A percentile compares a stretch with the other conserved stretches of the same genome.
Evolutionary conservation across 2,888 invertebrate genomes (phyloP).

Genomic region (Macrophya alboannulata): DNA sequence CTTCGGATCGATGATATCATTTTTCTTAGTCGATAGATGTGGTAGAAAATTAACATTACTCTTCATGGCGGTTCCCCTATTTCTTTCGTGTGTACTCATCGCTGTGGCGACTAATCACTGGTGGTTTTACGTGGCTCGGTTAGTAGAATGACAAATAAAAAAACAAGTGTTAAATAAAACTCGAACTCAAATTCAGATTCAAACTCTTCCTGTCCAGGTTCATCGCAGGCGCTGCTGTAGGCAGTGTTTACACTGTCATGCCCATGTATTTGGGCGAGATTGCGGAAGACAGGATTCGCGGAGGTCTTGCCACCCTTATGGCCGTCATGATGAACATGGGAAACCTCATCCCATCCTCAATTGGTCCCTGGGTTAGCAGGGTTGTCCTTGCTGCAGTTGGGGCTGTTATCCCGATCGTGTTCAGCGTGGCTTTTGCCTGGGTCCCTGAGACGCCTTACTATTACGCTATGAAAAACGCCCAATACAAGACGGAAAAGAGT

Average conservation of each 20-base stretch:
- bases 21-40: conserved; percentile 59
- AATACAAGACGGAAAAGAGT: conserved; percentile 50
- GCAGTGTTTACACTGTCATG: conserved; percentile 54
- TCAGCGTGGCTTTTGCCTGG: conserved; percentile 59
- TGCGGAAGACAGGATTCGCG: conserved; percentile 63
- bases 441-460: conserved; percentile 64
- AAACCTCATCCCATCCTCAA: conserved; percentile 48
- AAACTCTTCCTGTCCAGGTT: conserved; percentile 51
- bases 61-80: conserved; percentile 46
- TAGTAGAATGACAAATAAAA: neutral
- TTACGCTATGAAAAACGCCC: conserved; percentile 53
- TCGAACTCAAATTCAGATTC: neutral
- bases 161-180: neutral
- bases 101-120: conserved; percentile 59
- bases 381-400: conserved; percentile 53
- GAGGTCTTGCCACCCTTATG: conserved; percentile 57
- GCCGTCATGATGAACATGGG: conserved; percentile 53
- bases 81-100: conserved; percentile 61
- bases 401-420: conserved; percentile 35
- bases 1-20: conserved; percentile 61
- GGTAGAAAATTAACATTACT: conserved; percentile 65
- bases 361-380: conserved; percentile 55
- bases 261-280: conserved; percentile 66
- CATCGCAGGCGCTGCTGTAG: conserved; percentile 60
- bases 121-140: conserved; percentile 59